A percentile compares a stretch with the other conserved stretches of the same genome.
These are phyloP conservation scores for Actinemys pallida DNA, from an alignment of 2,113 vertebrate species.

Conservation along the genomic window DNA sequence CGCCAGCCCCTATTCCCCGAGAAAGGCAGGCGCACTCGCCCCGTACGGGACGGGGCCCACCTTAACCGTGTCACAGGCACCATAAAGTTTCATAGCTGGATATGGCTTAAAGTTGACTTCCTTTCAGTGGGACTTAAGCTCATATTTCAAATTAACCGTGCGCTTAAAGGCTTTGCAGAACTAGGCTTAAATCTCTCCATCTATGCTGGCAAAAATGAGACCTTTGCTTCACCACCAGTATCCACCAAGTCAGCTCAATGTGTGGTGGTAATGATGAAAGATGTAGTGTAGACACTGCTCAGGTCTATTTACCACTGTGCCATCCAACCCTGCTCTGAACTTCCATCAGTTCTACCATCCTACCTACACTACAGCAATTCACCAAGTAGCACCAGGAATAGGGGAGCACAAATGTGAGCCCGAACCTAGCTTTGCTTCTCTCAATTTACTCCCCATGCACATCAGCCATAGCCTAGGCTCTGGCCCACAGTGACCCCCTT, in stretches of 20 bases:
- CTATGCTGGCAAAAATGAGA: not conserved
- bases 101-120: conserved; percentile 35
- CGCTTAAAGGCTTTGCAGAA: not conserved
- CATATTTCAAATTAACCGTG: not conserved
- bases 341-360: conserved; percentile 28
- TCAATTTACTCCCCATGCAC: not conserved
- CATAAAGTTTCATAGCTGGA: conserved; percentile 59
- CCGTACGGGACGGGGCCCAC: no score
- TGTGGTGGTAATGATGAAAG: not conserved
- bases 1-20: no score
- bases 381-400: not conserved
- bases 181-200: not conserved
- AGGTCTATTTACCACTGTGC: conserved; percentile 49
- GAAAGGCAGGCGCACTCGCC: no score
- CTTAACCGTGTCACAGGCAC: no score
- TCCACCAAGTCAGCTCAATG: not conserved
- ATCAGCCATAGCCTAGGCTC: fast-evolving
- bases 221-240: not conserved
- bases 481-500: not conserved
- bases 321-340: not conserved
- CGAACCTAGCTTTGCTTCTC: not conserved
- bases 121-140: conserved; percentile 35
- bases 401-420: not conserved
- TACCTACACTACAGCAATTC: not conserved
- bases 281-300: not conserved